Evolutionary conservation across 1,140 invertebrate species (phyloP), one percentile per base, ranked within the genome.

Genomic region (Psilanteris sp.): DNA sequence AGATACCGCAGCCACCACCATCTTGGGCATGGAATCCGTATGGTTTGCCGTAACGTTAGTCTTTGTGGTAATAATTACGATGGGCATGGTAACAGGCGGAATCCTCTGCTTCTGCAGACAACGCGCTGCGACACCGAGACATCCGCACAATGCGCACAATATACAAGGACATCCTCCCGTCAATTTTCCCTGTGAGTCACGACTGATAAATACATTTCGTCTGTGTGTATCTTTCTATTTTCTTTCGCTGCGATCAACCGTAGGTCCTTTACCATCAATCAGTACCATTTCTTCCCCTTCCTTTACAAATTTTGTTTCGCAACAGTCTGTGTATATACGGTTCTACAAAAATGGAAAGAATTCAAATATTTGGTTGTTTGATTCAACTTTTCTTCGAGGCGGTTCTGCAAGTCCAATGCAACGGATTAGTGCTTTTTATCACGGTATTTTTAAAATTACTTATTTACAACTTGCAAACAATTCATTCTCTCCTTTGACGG

Each of bases 41-140:
- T 93, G 94, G 90, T 93, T 96, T 82, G 92, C 93, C 31, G 90
- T 93, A 16, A 90, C 91, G 37, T 90, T 93, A 7, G 91, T 94
- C 16, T 92, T 91, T 68, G 88, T 91, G 20, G 86, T 93, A 67
- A 87, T 96, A 70, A 88, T 93, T 54, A 85, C 92, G 70, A 91
- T 91, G 64, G 91, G 92, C 10, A 90, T 91, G 50, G 91, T 93
- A n/a, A 91, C 92, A 27, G 91, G 90, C 24, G 87, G 92, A 8
- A 90, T 92, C 11, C 90, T 94, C 72, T 96, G 94, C 87, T 90
- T 94, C 73, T 96, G 93, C 84, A 91, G 93, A 20, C 90, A 92
- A 62, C 90, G 91, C 22, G 87, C 86, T 41, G 80, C 67, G 79
- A 88, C 79, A 81, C 88, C 86, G 81, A 89, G 87, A 55, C 86